These are phyloP conservation scores for Nyctereutes procyonoides DNA, from an alignment of 2,113 vertebrate genomes.

Conservation along the genomic window DNA sequence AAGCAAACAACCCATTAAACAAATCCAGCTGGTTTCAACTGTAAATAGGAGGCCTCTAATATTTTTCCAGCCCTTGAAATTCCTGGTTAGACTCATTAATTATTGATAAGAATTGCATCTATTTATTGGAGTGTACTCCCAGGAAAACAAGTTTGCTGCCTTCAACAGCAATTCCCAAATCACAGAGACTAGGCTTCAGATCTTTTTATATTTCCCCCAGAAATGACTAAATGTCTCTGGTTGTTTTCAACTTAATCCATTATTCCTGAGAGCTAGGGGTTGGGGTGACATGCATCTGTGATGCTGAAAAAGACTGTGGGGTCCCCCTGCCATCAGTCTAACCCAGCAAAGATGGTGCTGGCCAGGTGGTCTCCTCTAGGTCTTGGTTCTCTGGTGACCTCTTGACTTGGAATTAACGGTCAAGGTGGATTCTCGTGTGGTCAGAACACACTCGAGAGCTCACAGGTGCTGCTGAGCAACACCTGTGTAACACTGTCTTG, in stretches of 20 bases:
- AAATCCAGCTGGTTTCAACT: conserved; percentile 75
- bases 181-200: conserved; percentile 67
- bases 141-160: conserved; percentile 63
- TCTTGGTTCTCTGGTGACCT: background rate
- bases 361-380: background rate
- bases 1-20: conserved; percentile 68
- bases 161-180: conserved; percentile 76
- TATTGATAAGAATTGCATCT: conserved; percentile 81
- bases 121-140: conserved; percentile 69
- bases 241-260: conserved; percentile 42
- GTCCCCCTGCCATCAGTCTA: background rate
- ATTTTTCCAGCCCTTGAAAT: conserved; percentile 81
- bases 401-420: conserved; percentile 39
- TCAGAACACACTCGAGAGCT: background rate
- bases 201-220: conserved; percentile 38
- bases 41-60: conserved; percentile 80
- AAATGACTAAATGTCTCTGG: conserved; percentile 65
- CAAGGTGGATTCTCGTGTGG: background rate
- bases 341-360: background rate
- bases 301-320: background rate
- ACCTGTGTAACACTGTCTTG: background rate
- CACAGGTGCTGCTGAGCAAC: background rate
- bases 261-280: background rate
- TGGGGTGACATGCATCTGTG: background rate
- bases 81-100: conserved; percentile 76